Base-by-base conservation (phyloP, 2,888 invertebrate genomes). In the Fragum sueziense region DNA sequence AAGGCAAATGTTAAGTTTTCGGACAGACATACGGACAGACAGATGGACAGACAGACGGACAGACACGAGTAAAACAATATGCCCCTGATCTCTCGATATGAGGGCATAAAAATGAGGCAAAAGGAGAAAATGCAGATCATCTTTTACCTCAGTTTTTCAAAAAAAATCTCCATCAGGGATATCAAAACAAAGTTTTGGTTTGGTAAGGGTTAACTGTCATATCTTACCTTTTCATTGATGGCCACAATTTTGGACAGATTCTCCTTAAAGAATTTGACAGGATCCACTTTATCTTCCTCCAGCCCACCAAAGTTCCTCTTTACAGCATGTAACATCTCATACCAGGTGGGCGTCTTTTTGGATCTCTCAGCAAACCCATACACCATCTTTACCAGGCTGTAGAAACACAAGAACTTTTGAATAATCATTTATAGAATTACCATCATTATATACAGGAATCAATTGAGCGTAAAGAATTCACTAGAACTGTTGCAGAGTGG, bases 251-350 rank as follows among this genome's bases (percentile, higher is more conserved):
- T 41, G 9, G 76, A 59, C n/a, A 86, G 67, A 9, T 76, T 41
- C 4, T 82, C 27, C 57, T 74, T 76, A 77, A 91, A 91, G 20
- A 79, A 71, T 27, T 86, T 73, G 51, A 88, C 82, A 22, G 90
- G 89, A 69, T 90, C 80, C 20, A 90, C 79, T n/a, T 65, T 65
- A 20, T 65, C 41, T 22, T 77, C 70, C 70, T 90, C 89, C 17
- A 91, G 78, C n/a, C 91, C 91, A 14, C 91, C 91, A 85, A 91
- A 91, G 83, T 91, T 91, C 27, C 90, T 85, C 59, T 77, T 78
- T 20, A 91, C 87, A 31, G 88, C 84, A 76, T 90, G 89, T 34
- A 86, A 69, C 74, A 91, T 75, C 71, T 90, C 83, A 67, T 83
- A 71, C 86, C 87, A 87, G 2, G 88, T 88, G 11, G 88, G 88